A percentile compares a stretch with the other conserved stretches of the same genome.
Evolutionary conservation across 2,113 vertebrate species (phyloP).

Genomic region (Pycnonotus jocosus): DNA sequence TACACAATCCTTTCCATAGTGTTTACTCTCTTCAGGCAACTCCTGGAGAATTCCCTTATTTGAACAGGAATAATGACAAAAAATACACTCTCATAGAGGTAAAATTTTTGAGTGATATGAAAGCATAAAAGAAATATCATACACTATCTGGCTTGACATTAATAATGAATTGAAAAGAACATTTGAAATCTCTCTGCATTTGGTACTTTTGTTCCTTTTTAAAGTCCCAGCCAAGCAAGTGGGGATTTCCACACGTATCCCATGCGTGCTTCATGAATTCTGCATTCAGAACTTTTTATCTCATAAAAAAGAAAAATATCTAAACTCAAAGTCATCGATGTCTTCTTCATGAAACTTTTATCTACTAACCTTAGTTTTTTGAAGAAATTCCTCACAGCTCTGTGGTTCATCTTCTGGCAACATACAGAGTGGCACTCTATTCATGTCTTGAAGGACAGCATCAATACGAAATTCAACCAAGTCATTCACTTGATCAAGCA

Average conservation of each 20-base stretch:
- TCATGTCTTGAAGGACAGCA: constrained; percentile 86
- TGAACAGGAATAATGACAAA: not conserved
- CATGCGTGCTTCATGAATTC: not conserved
- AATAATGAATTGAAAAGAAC: not conserved
- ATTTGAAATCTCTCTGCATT: not conserved
- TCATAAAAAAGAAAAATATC: not conserved
- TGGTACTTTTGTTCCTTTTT: not conserved
- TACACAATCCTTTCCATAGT: not conserved
- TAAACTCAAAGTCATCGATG: not conserved
- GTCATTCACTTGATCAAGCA: constrained; percentile 83
- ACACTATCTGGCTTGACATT: not conserved
- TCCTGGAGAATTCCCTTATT: not conserved
- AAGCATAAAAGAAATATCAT: not conserved
- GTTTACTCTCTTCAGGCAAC: not conserved
- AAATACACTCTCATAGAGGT: not conserved
- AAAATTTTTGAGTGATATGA: not conserved
- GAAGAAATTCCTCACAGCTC: constrained; percentile 86
- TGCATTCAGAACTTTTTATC: not conserved
- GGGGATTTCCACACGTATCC: not conserved
- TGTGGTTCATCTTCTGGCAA: constrained; percentile 84
- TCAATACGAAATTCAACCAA: constrained; percentile 88
- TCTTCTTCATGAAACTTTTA: not conserved
- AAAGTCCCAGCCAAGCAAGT: not conserved
- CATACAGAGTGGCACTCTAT: constrained; percentile 71
- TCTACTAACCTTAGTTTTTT: constrained; percentile 76